Base-by-base conservation (phyloP, 1,140 invertebrate species). In the Diachasmimorpha longicaudata region DNA sequence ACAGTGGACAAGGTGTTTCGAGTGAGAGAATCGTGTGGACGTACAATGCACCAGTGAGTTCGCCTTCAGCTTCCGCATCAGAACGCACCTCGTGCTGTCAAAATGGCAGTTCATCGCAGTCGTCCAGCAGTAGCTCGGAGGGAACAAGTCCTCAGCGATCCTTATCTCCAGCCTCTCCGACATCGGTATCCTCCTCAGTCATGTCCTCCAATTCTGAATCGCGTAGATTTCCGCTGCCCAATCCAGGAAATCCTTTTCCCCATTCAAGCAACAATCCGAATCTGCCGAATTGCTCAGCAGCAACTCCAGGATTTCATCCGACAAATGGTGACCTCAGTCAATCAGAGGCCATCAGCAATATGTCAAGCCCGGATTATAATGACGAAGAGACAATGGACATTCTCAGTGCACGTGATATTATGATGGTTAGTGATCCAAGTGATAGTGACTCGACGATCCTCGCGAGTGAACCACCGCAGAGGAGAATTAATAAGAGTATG, bases 401-500 rank as follows among this genome's bases (percentile, higher is more conserved):
- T 75, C 85, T 92, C 11, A 92, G 93, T 76, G 91, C 93, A 13
- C 90, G 93, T 77, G 93, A 93, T 78, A 90, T 94, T 42, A 95
- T 96, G 94, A 94, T 95, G 89, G 92, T 95, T 79, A 95, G 94
- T 83, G 95, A 96, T 89, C 94, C 94, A 39, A 95, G 94, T 86
- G 95, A 96, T 88, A 95, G 94, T 79, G 95, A 96, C 85, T 95
- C 94, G 36, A 92, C 93, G 13, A 93, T 94, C 69, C 85, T 95
- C 23, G 94, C 94, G 16, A 94, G 93, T 37, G 94, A 95, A 85
- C 93, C 93, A 14, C 92, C 92, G 19, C 92, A 93, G 81, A 92
- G 93, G 79, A 90, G 92, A 78, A 89, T 91, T 67, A 90, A 92
- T 66, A 90, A 92, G 77, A 89, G 86, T 81, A 84, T 66, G 6